Evolutionary conservation across 1,140 invertebrate genomes (phyloP).

Genomic region (Mercenaria mercenaria): DNA sequence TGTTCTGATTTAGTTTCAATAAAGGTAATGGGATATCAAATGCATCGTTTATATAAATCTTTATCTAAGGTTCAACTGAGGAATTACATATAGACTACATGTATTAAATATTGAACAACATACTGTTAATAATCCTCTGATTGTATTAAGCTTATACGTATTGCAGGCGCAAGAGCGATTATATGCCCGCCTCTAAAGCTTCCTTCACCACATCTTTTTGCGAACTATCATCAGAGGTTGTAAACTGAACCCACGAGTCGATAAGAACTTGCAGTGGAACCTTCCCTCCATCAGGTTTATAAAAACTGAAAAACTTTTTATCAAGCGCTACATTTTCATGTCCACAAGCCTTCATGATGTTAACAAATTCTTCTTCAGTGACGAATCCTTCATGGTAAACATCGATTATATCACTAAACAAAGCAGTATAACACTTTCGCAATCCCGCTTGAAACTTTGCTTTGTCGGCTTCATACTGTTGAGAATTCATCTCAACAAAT

Average conservation of each 20-base stretch:
- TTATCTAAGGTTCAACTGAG: too few species aligned
- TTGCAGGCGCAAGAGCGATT: too few species aligned
- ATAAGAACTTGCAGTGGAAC: neutral
- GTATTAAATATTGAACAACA: too few species aligned
- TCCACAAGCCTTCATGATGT: neutral
- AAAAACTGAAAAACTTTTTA: neutral
- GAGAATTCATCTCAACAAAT: neutral
- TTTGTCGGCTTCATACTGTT: neutral
- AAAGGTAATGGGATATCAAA: too few species aligned
- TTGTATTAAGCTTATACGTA: too few species aligned
- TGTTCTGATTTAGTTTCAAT: too few species aligned
- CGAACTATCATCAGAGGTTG: neutral
- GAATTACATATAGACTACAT: too few species aligned
- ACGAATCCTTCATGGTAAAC: neutral
- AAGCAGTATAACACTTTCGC: neutral
- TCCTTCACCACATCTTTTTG: neutral
- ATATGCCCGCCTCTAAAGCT: neutral
- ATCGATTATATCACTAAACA: neutral
- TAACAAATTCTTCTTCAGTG: neutral
- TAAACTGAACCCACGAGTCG: neutral
- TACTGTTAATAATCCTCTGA: too few species aligned
- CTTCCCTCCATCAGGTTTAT: neutral
- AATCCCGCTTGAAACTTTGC: neutral
- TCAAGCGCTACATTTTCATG: neutral
- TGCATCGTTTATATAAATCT: too few species aligned